Evolutionary conservation across 1,140 invertebrate genomes (phyloP), one percentile per base, ranked within the genome.

Genomic region (Antheraea mylitta): DNA sequence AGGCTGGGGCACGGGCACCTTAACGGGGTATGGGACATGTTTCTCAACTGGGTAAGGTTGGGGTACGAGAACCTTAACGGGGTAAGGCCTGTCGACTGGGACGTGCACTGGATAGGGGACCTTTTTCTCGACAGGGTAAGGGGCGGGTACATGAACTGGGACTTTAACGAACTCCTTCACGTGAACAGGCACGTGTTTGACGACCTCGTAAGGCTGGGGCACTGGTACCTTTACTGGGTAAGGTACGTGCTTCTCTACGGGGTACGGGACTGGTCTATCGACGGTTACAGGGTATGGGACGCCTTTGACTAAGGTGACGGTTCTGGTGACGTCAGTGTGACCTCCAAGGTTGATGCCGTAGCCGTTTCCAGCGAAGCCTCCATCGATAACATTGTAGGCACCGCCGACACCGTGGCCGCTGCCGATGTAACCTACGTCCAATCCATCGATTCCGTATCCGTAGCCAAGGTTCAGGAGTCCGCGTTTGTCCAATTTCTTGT

Each of bases 241-340:
- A 66, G 94, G 94, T 18, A 95, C 92, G 72, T 93, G 94, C 78
- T 93, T 95, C 72, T 95, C 94, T 6, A 92, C 91, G 7, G 93
- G 93, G 79, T 95, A 94, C n/a, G 94, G 94, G n/a, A 95, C 90
- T 3, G 58, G 94, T 75, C 90, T 94, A 68, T 95, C 94, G 38
- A 96, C 95, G 67, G 95, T 93, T 68, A 94, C 94, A 63, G 94
- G 94, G 65, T 94, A 89, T 66, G 94, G 93, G 48, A 95, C 93
- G 78, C 95, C 95, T 86, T 96, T 96, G 59, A 95, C 93, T 18
- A 96, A 89, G 42, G 95, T 96, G 78, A 96, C 92, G 68, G 95
- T 96, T 85, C 95, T 96, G 76, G 95, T 93, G 73, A 95, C 93
- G 75, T 95, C 93, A 79, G 93, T 92, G 78, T 93, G 93, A 70